Conservation (phyloP, 2,888 invertebrate species). For the Apeira syringaria region DNA sequence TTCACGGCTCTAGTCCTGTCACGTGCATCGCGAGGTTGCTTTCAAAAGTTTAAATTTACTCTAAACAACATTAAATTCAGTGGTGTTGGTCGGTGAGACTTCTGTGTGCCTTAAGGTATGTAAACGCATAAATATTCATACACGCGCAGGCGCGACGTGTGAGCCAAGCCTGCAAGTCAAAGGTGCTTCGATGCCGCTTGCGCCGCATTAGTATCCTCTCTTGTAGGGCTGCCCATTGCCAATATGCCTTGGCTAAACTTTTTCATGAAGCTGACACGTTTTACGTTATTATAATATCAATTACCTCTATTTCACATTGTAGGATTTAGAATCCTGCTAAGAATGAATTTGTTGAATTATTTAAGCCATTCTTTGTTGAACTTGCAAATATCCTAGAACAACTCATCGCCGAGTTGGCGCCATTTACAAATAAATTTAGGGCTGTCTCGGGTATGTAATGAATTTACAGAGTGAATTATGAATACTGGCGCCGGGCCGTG, state of each 20-base stretch:
- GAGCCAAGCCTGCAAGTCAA: slow-evolving; percentile 59
- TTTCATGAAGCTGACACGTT: neutral
- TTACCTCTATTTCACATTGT: too few relatives aligned
- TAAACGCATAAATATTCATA: slow-evolving; percentile 67
- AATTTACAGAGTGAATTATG: slow-evolving; percentile 77
- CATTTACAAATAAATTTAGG: slow-evolving; percentile 79
- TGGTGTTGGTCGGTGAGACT: slow-evolving; percentile 49
- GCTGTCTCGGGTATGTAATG: slow-evolving; percentile 75
- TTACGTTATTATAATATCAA: too few relatives aligned
- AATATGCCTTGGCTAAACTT: neutral
- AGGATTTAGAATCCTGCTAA: too few relatives aligned
- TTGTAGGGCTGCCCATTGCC: slow-evolving; percentile 38
- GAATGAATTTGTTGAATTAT: too few relatives aligned
- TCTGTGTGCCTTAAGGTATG: slow-evolving; percentile 41
- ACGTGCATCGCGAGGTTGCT: slow-evolving; percentile 63
- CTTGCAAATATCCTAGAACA: slow-evolving; percentile 67
- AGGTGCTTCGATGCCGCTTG: slow-evolving; percentile 56
- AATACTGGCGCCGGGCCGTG: slow-evolving; percentile 64
- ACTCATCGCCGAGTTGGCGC: slow-evolving; percentile 72
- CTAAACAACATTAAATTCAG: slow-evolving; percentile 72
- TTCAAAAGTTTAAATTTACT: slow-evolving; percentile 73
- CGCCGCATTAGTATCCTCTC: slow-evolving; percentile 26
- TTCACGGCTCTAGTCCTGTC: slow-evolving; percentile 52
- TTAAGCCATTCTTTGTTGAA: slow-evolving; percentile 48
- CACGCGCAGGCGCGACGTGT: slow-evolving; percentile 51